Evolutionary conservation across 2,797 vertebrate genomes (phyloP).

Genomic region (Heterohyrax brucei): DNA sequence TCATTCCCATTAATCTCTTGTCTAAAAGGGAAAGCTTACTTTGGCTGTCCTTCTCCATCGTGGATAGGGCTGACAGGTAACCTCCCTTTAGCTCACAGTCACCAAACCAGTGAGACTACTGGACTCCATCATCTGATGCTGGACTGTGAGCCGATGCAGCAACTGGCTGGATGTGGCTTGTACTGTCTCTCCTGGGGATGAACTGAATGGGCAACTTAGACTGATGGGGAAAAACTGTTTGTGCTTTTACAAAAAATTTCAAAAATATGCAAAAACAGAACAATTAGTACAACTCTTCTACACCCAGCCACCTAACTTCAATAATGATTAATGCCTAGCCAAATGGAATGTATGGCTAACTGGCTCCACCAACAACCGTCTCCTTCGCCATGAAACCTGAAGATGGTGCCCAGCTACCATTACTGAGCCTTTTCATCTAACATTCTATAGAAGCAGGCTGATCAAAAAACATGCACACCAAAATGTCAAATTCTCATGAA

Average conservation of each 20-base stretch:
- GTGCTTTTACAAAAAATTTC: neutral
- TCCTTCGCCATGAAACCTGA: neutral
- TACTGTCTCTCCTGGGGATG: neutral
- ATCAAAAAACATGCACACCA: neutral
- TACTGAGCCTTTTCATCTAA: neutral
- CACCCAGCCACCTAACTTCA: too few relatives aligned
- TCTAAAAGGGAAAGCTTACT: neutral
- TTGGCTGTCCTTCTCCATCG: neutral
- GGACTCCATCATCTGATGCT: neutral
- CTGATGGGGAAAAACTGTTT: neutral
- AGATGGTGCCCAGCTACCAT: neutral
- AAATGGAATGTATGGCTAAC: neutral
- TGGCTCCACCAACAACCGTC: neutral
- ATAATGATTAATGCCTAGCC: too few relatives aligned
- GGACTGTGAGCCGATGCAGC: neutral
- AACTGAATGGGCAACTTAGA: neutral
- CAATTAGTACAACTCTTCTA: neutral
- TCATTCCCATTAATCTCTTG: neutral
- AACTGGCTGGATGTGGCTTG: neutral
- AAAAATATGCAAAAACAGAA: neutral
- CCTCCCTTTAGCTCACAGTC: neutral
- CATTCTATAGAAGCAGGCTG: neutral
- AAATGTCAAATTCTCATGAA: too few relatives aligned
- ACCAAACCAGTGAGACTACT: neutral
- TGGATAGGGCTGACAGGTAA: neutral